A percentile compares a stretch with the other conserved stretches of the same genome.
These are phyloP conservation scores for Gallirallus australis DNA, from an alignment of 2,797 vertebrate species.

Conservation along the genomic window DNA sequence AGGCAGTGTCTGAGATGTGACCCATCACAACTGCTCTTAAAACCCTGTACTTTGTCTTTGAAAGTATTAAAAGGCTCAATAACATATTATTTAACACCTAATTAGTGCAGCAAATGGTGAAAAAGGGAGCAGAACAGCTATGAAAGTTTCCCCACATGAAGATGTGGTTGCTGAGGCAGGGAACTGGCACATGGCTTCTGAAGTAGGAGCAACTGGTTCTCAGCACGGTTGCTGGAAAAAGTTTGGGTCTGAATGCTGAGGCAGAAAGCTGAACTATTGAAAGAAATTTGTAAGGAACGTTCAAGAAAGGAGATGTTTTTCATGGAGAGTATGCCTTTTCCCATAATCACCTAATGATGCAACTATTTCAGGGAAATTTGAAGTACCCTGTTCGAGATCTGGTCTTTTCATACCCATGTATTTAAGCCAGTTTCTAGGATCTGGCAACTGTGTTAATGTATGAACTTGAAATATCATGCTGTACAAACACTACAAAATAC, in stretches of 20 bases:
- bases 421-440: constrained; percentile 13
- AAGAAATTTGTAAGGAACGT: neutral
- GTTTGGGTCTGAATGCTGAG: neutral
- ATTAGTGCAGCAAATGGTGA: neutral
- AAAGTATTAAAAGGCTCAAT: neutral
- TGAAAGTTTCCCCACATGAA: neutral
- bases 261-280: neutral
- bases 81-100: neutral
- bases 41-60: neutral
- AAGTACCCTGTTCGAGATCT: neutral
- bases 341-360: neutral
- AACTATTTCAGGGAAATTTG: neutral
- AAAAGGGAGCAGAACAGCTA: neutral
- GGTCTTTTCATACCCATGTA: neutral
- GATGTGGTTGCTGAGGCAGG: neutral
- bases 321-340: neutral
- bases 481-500: neutral
- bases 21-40: neutral
- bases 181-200: neutral
- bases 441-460: neutral
- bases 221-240: neutral
- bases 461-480: constrained; percentile 14
- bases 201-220: neutral
- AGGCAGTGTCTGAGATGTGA: neutral
- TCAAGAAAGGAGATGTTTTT: neutral